These are phyloP conservation scores for Emydura subglobosa DNA, from an alignment of 2,113 vertebrate genomes.

Conservation along the genomic window DNA sequence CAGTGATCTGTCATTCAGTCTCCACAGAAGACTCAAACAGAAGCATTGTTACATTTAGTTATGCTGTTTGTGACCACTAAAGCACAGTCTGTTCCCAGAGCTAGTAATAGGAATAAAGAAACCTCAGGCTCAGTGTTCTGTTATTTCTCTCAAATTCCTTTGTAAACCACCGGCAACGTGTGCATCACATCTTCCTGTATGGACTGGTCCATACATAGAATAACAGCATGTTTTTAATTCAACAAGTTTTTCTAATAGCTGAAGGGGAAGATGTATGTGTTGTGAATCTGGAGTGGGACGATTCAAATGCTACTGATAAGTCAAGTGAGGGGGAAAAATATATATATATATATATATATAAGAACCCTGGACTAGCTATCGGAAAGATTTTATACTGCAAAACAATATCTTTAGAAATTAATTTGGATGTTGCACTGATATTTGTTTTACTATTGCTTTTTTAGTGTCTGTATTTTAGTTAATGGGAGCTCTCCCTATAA, in stretches of 20 bases:
- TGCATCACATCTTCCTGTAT: not conserved
- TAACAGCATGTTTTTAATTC: not conserved
- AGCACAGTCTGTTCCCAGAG: not conserved
- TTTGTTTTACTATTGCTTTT: not conserved
- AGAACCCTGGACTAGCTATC: not conserved
- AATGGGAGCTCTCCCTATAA: not conserved
- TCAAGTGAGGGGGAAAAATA: not conserved
- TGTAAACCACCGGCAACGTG: not conserved
- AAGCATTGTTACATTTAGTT: not conserved
- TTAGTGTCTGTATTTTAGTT: not conserved
- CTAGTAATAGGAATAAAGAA: not conserved
- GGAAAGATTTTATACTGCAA: not conserved
- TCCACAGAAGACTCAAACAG: not conserved
- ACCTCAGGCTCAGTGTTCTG: no score
- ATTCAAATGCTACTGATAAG: constrained; percentile 23
- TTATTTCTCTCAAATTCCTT: not conserved
- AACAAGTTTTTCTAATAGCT: not conserved
- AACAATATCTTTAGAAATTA: not conserved
- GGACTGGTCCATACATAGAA: not conserved
- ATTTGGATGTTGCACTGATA: not conserved
- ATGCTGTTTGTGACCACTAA: not conserved
- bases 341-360: not conserved
- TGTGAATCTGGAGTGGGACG: not conserved
- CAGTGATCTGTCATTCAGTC: not conserved
- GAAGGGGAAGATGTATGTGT: not conserved